phyloP scores from a whole-genome alignment of 2,888 invertebrate genomes.

The Heliconius hortense region DNA sequence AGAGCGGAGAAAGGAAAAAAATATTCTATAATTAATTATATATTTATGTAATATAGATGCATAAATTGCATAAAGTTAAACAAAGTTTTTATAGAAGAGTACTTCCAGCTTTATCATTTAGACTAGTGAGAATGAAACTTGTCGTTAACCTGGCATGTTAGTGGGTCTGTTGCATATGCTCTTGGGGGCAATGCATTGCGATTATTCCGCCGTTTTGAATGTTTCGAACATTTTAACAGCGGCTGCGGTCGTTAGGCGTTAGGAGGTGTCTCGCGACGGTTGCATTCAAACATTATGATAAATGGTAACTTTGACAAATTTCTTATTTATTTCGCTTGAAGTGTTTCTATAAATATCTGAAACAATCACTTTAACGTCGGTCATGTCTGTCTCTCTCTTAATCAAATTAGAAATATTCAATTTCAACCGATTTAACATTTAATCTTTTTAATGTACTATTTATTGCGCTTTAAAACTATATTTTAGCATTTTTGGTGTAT shows the following conservation, averaged over 20 bases:
- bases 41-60: neutral
- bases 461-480: too few species aligned
- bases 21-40: neutral
- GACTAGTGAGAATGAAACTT: constrained; percentile 35
- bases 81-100: neutral
- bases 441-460: too few species aligned
- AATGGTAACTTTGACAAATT: constrained; percentile 34
- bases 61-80: neutral
- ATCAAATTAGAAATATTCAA: neutral
- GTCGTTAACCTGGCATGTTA: constrained; percentile 45
- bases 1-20: neutral
- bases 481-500: too few species aligned
- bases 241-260: constrained; percentile 60
- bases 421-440: neutral
- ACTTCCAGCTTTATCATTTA: neutral
- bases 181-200: constrained; percentile 60
- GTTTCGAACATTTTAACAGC: constrained; percentile 57
- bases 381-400: neutral
- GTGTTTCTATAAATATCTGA: constrained; percentile 4
- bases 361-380: neutral
- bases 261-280: constrained; percentile 53
- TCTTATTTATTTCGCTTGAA: constrained; percentile 21
- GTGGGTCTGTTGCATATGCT: constrained; percentile 50
- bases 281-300: constrained; percentile 42
- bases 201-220: constrained; percentile 69